Percentiles rank a stretch among this genome's conserved stretches.
These are phyloP conservation scores for Miltochrista miniata DNA, from an alignment of 2,888 invertebrate species.

Conservation along the genomic window DNA sequence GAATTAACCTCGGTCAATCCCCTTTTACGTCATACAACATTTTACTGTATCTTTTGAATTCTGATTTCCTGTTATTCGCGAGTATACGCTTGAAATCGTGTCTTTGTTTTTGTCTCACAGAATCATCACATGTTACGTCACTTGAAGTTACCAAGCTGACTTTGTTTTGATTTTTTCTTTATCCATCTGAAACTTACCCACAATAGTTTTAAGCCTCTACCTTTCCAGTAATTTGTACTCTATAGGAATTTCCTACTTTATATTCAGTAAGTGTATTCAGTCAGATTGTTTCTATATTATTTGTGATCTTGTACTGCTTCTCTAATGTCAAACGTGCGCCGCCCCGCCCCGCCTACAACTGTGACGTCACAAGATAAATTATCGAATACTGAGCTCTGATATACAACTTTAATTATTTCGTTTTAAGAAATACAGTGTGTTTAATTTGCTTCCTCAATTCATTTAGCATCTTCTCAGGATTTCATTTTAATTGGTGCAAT, in stretches of 20 bases:
- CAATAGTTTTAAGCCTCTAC: background rate
- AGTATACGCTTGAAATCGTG: constrained; percentile 13
- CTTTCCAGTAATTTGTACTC: background rate
- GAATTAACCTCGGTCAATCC: constrained; percentile 63
- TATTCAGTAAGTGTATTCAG: background rate
- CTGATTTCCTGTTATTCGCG: constrained; percentile 16
- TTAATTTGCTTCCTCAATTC: background rate
- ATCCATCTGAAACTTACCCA: background rate
- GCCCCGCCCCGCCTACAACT: background rate
- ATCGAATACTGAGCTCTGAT: constrained; percentile 1
- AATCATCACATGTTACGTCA: background rate
- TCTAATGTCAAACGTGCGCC: background rate
- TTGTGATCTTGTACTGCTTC: background rate
- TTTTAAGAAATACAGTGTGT: constrained; percentile 3
- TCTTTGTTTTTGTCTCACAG: constrained; percentile 5
- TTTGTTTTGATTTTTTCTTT: background rate
- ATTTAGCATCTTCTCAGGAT: constrained; percentile 1
- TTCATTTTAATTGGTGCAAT: too few relatives aligned
- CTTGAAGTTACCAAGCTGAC: background rate
- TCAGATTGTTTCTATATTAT: too few relatives aligned
- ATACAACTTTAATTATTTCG: constrained; percentile 3
- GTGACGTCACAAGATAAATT: constrained; percentile 9
- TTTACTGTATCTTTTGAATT: constrained; percentile 29
- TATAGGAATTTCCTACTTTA: background rate
- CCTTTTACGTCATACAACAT: constrained; percentile 46